phyloP scores from a whole-genome alignment of 2,113 vertebrate species.

The Notothenia coriiceps region DNA sequence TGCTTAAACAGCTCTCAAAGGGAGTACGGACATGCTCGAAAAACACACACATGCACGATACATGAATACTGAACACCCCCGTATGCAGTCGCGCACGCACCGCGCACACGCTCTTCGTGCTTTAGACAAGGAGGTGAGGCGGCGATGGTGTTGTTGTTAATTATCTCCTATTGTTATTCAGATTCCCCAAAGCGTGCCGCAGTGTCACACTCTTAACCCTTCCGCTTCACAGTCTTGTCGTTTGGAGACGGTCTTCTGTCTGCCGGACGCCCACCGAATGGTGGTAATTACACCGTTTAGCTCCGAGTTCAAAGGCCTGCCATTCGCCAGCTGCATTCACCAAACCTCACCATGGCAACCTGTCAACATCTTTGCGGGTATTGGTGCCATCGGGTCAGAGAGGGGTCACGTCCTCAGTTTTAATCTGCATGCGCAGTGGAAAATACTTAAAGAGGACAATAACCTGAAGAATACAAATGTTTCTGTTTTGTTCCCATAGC shows the following conservation, averaged over 20 bases:
- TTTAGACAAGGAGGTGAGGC: conserved; percentile 56
- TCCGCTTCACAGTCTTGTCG: conserved; percentile 68
- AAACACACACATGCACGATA: conserved; percentile 37
- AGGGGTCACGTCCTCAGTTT: conserved; percentile 16
- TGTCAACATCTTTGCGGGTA: conserved; percentile 68
- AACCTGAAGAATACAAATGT: background rate
- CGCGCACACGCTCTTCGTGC: conserved; percentile 28
- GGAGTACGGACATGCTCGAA: conserved; percentile 24
- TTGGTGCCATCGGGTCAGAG: conserved; percentile 38
- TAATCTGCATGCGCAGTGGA: background rate
- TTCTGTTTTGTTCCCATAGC: background rate
- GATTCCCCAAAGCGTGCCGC: conserved; percentile 73
- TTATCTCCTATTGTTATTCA: conserved; percentile 83
- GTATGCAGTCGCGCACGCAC: conserved; percentile 2
- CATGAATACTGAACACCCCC: conserved; percentile 42
- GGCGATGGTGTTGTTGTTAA: conserved; percentile 72
- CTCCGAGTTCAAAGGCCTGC: conserved; percentile 68
- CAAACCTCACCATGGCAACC: conserved; percentile 79
- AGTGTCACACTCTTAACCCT: conserved; percentile 80
- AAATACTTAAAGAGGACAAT: background rate
- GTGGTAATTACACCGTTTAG: conserved; percentile 82
- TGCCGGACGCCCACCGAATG: conserved; percentile 74
- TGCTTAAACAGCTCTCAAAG: conserved; percentile 9
- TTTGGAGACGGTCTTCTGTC: conserved; percentile 68
- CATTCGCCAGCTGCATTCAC: conserved; percentile 45